Conservation (phyloP, 64 coral and sea anemone species). For the Trachythela sp. region DNA sequence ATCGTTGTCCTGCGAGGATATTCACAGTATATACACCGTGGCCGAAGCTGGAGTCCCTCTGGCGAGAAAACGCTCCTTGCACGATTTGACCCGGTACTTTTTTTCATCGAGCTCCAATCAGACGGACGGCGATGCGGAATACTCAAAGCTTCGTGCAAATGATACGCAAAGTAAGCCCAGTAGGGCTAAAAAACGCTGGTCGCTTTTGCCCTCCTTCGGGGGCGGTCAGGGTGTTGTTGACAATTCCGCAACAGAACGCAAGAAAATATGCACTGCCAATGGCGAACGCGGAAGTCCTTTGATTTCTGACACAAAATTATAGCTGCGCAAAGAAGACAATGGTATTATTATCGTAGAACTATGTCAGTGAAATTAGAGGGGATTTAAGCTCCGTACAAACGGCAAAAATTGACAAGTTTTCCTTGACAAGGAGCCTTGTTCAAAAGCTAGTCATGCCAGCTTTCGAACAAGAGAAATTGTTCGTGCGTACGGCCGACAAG, state of each 20-base stretch:
- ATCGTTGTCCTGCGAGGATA: neutral
- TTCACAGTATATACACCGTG: neutral
- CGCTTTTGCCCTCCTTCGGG: neutral
- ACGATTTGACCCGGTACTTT: neutral
- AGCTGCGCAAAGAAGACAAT: neutral
- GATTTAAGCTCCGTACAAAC: too few species aligned
- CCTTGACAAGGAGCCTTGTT: too few species aligned
- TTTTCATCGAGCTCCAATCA: neutral
- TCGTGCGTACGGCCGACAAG: too few species aligned
- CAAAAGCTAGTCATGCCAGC: too few species aligned
- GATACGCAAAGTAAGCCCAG: neutral
- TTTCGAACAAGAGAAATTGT: too few species aligned
- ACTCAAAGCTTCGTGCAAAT: neutral
- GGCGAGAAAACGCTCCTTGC: neutral
- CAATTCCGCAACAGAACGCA: neutral
- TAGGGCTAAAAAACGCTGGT: neutral
- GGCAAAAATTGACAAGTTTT: too few species aligned
- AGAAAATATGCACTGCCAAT: neutral
- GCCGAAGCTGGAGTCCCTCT: neutral
- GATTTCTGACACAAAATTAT: conserved; percentile 13
- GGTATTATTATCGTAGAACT: too few species aligned
- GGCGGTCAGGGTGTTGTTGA: neutral
- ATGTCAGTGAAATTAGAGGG: too few species aligned
- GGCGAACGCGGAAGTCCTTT: neutral
- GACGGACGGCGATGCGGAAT: neutral